phyloP scores from a whole-genome alignment of 2,888 invertebrate species.

The Prionchulus punctatus region DNA sequence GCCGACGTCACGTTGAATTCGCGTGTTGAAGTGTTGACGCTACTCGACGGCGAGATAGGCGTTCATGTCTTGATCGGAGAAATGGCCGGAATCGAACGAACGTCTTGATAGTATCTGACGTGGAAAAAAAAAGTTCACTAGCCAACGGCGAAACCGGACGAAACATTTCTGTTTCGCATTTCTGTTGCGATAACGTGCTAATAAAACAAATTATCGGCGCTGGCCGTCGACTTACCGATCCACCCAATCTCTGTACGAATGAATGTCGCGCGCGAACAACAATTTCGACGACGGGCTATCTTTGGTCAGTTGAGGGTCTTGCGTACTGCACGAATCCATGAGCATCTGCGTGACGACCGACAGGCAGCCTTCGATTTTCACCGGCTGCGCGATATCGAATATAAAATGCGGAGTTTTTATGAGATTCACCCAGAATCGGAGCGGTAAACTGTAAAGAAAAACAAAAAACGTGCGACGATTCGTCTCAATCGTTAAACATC shows the following conservation, averaged over 20 bases:
- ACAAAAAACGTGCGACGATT: too few relatives aligned
- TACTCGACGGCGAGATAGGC: constrained; percentile 97
- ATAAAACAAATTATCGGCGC: background rate
- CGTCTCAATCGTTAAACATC: too few relatives aligned
- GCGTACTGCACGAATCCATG: constrained; percentile 98
- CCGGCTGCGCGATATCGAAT: constrained; percentile 63
- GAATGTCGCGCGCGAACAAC: constrained; percentile 98
- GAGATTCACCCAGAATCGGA: constrained; percentile 93
- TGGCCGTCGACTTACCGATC: constrained; percentile 55
- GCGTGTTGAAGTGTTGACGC: constrained; percentile 72
- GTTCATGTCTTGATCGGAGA: constrained; percentile 98
- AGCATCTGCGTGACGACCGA: constrained; percentile 99
- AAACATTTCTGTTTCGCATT: background rate
- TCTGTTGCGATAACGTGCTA: background rate
- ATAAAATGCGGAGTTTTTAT: constrained; percentile 99
- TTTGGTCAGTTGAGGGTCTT: constrained; percentile 92
- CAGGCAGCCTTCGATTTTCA: constrained; percentile 63
- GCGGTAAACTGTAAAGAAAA: constrained; percentile 41
- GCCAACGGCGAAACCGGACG: background rate
- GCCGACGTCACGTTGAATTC: constrained; percentile 51
- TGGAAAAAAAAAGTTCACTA: background rate
- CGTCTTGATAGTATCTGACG: constrained; percentile 40
- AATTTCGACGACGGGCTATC: constrained; percentile 97
- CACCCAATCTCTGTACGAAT: constrained; percentile 96
- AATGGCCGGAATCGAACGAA: constrained; percentile 69